Evolutionary conservation across 2,888 invertebrate species (phyloP).

Genomic region (Orgyia antiqua): DNA sequence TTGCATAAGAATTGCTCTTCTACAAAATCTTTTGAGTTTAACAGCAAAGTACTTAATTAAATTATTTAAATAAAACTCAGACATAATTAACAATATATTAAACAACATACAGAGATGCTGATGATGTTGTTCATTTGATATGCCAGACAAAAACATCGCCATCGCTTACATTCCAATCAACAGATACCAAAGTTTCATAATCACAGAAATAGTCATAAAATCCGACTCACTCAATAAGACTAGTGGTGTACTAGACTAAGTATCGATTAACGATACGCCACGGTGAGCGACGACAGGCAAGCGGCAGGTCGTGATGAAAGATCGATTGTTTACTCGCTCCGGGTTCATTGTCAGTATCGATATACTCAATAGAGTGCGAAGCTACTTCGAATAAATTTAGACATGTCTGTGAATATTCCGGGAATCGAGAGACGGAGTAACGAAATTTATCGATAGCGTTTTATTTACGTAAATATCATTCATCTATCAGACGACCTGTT

Average conservation of each 20-base stretch:
- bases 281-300: slow-evolving; percentile 55
- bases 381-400: slow-evolving; percentile 64
- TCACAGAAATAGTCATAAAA: slow-evolving; percentile 57
- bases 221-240: slow-evolving; percentile 48
- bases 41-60: too few species aligned
- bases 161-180: slow-evolving; percentile 25
- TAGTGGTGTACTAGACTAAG: slow-evolving; percentile 53
- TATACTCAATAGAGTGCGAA: slow-evolving; percentile 48
- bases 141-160: slow-evolving; percentile 9
- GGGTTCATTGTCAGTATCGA: slow-evolving; percentile 69
- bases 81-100: too few species aligned
- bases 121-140: slow-evolving; percentile 9
- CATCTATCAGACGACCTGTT: slow-evolving; percentile 18
- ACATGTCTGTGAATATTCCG: slow-evolving; percentile 46
- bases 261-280: slow-evolving; percentile 66
- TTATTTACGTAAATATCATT: slow-evolving; percentile 20
- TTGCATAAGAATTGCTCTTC: too few species aligned
- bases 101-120: too few species aligned
- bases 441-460: slow-evolving; percentile 18
- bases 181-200: slow-evolving; percentile 42
- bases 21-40: too few species aligned
- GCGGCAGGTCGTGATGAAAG: slow-evolving; percentile 64
- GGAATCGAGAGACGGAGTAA: slow-evolving; percentile 39
- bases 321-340: slow-evolving; percentile 65
- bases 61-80: too few species aligned